These are phyloP conservation scores for Malacoctenus gilli DNA, from an alignment of 2,797 vertebrate species.

Conservation along the genomic window DNA sequence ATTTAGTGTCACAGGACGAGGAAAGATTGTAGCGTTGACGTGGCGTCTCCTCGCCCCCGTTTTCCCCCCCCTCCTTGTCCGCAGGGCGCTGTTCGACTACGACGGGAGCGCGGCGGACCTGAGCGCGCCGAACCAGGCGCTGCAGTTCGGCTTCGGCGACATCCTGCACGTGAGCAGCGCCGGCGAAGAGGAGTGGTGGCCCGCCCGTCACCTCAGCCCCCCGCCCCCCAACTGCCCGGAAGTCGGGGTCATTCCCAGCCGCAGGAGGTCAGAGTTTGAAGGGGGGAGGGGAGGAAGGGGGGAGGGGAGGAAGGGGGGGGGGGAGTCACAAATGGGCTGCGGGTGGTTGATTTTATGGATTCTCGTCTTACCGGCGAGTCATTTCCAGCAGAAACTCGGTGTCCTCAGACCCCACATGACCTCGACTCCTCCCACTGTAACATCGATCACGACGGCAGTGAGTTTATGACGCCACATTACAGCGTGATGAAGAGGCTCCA, in stretches of 20 bases:
- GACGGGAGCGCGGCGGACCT: slow-evolving; percentile 90
- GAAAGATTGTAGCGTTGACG: too few species aligned
- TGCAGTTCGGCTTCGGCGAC: slow-evolving; percentile 93
- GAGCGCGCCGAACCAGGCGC: slow-evolving; percentile 88
- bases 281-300: too few species aligned
- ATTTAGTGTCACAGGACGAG: too few species aligned
- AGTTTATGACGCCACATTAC: too few species aligned
- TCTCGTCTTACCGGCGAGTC: background rate
- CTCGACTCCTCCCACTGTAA: too few species aligned
- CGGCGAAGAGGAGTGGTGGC: slow-evolving; percentile 98
- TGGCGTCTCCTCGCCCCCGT: too few species aligned
- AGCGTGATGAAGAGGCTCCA: too few species aligned
- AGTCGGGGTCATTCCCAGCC: slow-evolving; percentile 96
- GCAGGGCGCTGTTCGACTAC: slow-evolving; percentile 95
- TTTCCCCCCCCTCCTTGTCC: too few species aligned
- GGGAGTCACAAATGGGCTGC: background rate
- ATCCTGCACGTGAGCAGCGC: slow-evolving; percentile 96
- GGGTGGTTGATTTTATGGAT: slow-evolving; percentile 1
- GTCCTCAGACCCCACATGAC: too few species aligned
- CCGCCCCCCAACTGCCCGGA: slow-evolving; percentile 87
- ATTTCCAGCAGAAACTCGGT: too few species aligned
- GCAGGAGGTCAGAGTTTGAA: slow-evolving; percentile 86
- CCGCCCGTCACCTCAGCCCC: slow-evolving; percentile 92
- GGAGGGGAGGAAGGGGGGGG: too few species aligned
- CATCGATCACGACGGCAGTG: too few species aligned